A percentile compares a stretch with the other conserved stretches of the same genome.
phyloP scores from a whole-genome alignment of 2,888 invertebrate species.

The Drosophila mulleri region DNA sequence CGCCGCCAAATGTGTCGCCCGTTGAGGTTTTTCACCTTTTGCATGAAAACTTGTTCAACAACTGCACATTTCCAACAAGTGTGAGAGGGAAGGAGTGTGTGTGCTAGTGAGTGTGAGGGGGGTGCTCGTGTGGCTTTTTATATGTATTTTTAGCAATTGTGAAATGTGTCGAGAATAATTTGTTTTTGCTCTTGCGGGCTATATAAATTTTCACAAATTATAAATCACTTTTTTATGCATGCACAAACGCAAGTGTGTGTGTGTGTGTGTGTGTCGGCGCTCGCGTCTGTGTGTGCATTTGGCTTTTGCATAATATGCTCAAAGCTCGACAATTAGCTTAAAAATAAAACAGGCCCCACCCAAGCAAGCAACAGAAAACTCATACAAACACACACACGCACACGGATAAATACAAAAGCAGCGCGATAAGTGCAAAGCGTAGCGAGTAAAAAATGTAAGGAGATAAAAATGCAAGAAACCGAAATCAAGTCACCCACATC shows the following conservation, averaged over 20 bases:
- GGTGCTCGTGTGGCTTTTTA: constrained; percentile 67
- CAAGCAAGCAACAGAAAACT: constrained; percentile 27
- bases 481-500: constrained; percentile 58
- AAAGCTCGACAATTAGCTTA: constrained; percentile 65
- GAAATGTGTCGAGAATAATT: constrained; percentile 64
- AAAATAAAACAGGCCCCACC: constrained; percentile 62
- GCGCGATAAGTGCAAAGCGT: constrained; percentile 48
- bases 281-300: constrained; percentile 4
- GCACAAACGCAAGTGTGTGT: background rate
- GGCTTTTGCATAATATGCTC: constrained; percentile 52
- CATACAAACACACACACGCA: constrained; percentile 1
- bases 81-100: constrained; percentile 1
- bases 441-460: constrained; percentile 66
- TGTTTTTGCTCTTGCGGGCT: constrained; percentile 14
- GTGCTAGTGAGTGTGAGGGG: background rate
- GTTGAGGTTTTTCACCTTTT: constrained; percentile 75
- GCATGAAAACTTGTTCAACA: constrained; percentile 46
- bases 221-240: constrained; percentile 58
- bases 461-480: constrained; percentile 51
- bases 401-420: constrained; percentile 2
- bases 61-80: constrained; percentile 20
- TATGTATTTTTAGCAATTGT: constrained; percentile 66
- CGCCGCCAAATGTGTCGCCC: constrained; percentile 65
- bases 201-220: constrained; percentile 65
- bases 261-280: background rate